phyloP scores from a whole-genome alignment of 2,888 invertebrate genomes.

The Drosophila subsilvestris region DNA sequence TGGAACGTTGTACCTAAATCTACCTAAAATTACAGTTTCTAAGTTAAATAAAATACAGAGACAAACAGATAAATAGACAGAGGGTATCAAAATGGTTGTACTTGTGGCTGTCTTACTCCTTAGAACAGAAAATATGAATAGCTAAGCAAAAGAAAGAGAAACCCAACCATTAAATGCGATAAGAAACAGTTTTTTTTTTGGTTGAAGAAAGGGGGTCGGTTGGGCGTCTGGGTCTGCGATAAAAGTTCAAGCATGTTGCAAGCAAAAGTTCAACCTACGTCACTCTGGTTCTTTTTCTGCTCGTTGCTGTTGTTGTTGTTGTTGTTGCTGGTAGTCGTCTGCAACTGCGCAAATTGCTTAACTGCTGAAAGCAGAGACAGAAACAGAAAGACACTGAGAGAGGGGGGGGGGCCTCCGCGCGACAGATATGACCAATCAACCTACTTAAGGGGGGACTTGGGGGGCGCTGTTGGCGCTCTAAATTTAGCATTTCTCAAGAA shows the following conservation, averaged over 20 bases:
- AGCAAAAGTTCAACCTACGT: slow-evolving; percentile 54
- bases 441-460: slow-evolving; percentile 65
- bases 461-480: slow-evolving; percentile 63
- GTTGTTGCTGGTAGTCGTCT: slow-evolving; percentile 47
- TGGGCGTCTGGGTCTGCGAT: slow-evolving; percentile 11
- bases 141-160: slow-evolving; percentile 6
- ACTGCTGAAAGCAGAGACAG: slow-evolving; percentile 10
- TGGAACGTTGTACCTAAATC: background rate
- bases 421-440: slow-evolving; percentile 74
- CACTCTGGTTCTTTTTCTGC: slow-evolving; percentile 20
- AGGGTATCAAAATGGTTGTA: background rate
- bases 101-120: background rate
- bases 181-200: background rate
- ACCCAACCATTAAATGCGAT: background rate
- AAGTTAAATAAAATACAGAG: background rate
- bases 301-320: slow-evolving; percentile 35
- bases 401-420: slow-evolving; percentile 9
- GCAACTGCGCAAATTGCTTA: slow-evolving; percentile 76
- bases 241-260: slow-evolving; percentile 50
- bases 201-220: slow-evolving; percentile 4
- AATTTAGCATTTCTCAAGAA: slow-evolving; percentile 76
- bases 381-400: slow-evolving; percentile 1
- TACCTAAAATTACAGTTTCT: background rate
- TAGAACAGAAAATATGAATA: slow-evolving; percentile 4
- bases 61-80: background rate